These are phyloP conservation scores for Empis livida DNA, from an alignment of 2,888 invertebrate species.

Conservation along the genomic window DNA sequence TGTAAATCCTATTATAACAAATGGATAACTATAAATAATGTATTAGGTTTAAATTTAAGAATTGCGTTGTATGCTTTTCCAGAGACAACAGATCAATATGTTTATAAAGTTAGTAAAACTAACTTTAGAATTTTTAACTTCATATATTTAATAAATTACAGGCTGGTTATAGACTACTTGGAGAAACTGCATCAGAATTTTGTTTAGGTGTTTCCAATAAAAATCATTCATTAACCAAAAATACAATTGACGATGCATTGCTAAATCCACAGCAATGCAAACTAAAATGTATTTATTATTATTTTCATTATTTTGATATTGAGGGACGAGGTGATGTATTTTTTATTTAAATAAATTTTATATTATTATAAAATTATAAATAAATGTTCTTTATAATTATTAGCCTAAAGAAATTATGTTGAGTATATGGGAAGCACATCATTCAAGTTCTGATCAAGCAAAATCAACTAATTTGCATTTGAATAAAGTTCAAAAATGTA, in stretches of 20 bases:
- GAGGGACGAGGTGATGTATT: conserved; percentile 22
- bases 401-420: conserved; percentile 7
- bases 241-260: too few relatives aligned
- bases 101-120: conserved; percentile 5
- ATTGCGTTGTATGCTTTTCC: not conserved
- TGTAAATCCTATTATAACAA: conserved; percentile 16
- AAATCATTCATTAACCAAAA: too few relatives aligned
- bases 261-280: conserved; percentile 6
- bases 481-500: conserved; percentile 10
- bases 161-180: too few relatives aligned
- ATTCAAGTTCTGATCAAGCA: not conserved
- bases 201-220: too few relatives aligned
- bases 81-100: not conserved
- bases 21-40: conserved; percentile 12
- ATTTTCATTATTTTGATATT: conserved; percentile 20
- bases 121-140: too few relatives aligned
- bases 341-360: too few relatives aligned
- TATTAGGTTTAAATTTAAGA: not conserved
- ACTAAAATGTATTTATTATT: conserved; percentile 15
- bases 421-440: conserved; percentile 15
- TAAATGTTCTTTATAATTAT: not conserved
- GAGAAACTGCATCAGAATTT: too few relatives aligned
- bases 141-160: too few relatives aligned
- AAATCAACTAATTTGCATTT: not conserved
- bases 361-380: too few relatives aligned